These are phyloP conservation scores for Micrastur ruficollis DNA, from an alignment of 2,797 vertebrate genomes.

Conservation along the genomic window DNA sequence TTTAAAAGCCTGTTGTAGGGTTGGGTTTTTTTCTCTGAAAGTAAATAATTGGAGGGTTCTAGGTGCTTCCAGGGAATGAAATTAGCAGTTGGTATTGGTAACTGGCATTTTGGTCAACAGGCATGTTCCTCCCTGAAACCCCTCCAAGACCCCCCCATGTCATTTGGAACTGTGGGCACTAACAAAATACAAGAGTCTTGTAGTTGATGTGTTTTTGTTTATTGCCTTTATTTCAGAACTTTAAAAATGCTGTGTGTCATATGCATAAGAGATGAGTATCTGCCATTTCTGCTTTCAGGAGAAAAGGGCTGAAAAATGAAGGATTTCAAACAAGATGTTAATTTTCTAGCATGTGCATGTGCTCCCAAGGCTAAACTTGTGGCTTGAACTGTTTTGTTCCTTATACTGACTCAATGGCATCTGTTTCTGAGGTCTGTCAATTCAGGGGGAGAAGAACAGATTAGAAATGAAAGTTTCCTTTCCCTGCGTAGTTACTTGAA, in stretches of 20 bases:
- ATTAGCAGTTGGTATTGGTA: background rate
- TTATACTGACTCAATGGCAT: slow-evolving; percentile 2
- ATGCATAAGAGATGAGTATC: background rate
- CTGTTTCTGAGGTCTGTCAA: slow-evolving; percentile 1
- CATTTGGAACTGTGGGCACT: background rate
- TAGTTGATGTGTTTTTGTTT: background rate
- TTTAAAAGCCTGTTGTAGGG: background rate
- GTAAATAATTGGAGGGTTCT: background rate
- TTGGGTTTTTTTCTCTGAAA: background rate
- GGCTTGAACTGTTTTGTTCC: slow-evolving; percentile 3
- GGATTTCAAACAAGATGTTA: background rate
- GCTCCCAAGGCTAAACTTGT: background rate
- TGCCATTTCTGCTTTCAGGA: background rate
- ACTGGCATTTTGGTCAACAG: background rate
- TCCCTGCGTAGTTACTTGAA: background rate
- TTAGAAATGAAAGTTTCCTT: background rate
- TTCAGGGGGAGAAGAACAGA: background rate
- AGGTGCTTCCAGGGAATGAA: background rate
- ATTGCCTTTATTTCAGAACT: background rate
- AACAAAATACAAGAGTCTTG: background rate
- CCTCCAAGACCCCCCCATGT: fast-evolving
- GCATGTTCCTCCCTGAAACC: background rate
- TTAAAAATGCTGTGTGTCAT: background rate
- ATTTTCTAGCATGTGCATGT: background rate
- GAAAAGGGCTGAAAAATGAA: background rate